Conservation (phyloP, 2,113 vertebrate genomes). For the Shinisaurus crocodilurus region DNA sequence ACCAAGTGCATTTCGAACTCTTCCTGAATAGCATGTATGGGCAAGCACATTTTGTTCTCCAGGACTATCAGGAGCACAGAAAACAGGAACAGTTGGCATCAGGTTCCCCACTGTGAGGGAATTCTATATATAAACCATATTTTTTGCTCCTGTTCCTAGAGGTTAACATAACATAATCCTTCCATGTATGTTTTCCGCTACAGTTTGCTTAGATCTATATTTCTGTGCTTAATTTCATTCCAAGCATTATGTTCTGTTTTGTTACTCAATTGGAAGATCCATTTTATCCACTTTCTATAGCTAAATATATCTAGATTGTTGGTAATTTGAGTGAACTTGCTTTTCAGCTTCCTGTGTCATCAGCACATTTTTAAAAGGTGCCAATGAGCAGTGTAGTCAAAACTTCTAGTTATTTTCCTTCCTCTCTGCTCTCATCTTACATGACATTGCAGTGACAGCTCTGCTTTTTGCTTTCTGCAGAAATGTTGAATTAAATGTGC, state of each 20-base stretch:
- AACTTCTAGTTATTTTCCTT: background rate
- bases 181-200: background rate
- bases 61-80: background rate
- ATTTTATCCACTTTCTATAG: conserved; percentile 41
- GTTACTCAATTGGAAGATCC: conserved; percentile 26
- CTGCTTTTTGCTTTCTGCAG: conserved; percentile 30
- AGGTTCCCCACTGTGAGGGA: background rate
- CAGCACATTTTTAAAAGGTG: conserved; percentile 35
- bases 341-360: conserved; percentile 24
- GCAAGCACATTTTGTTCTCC: background rate
- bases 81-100: background rate
- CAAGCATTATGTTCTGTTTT: conserved; percentile 23
- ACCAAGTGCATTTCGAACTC: background rate
- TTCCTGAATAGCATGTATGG: background rate
- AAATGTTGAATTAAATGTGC: conserved; percentile 43
- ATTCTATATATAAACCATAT: background rate
- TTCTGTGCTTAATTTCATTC: conserved; percentile 16
- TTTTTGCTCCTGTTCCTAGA: background rate
- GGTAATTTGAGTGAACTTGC: conserved; percentile 7
- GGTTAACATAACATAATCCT: background rate
- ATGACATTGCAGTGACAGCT: background rate
- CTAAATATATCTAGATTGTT: conserved; percentile 24
- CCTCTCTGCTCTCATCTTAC: background rate
- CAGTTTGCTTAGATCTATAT: conserved; percentile 22
- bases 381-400: background rate